Evolutionary conservation across 2,797 vertebrate genomes (phyloP).

Genomic region (Lithobates sylvaticus): DNA sequence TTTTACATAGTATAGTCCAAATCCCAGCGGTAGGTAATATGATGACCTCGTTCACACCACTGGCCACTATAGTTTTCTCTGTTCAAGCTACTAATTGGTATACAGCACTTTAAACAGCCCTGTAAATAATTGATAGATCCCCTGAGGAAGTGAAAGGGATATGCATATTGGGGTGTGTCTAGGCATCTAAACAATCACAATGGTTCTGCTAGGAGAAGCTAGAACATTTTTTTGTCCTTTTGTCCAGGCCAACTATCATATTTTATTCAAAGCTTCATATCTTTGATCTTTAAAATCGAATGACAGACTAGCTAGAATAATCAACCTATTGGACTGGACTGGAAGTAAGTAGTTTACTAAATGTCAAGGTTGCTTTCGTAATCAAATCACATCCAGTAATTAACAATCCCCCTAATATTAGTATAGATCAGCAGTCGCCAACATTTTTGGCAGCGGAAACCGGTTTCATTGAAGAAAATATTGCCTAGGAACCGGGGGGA

Average conservation of each 20-base stretch:
- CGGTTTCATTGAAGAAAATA: too few species aligned
- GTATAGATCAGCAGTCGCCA: background rate
- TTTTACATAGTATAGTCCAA: background rate
- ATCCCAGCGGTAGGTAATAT: background rate
- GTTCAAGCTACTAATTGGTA: constrained; percentile 28
- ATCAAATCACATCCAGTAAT: background rate
- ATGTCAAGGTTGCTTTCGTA: background rate
- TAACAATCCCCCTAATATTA: background rate
- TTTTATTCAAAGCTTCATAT: background rate
- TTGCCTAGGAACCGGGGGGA: too few species aligned
- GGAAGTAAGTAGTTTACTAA: background rate
- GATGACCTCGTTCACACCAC: constrained; percentile 5
- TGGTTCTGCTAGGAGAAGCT: background rate
- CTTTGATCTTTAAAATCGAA: background rate
- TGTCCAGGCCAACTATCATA: background rate
- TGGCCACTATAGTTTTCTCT: background rate
- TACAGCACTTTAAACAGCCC: background rate
- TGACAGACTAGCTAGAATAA: background rate
- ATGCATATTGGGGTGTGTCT: background rate
- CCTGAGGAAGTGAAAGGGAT: background rate
- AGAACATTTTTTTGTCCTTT: background rate
- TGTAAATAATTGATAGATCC: constrained; percentile 12
- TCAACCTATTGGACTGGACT: background rate
- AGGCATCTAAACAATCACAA: constrained; percentile 1
- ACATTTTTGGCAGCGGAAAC: too few species aligned